These are phyloP conservation scores for Leptothorax acervorum DNA, from an alignment of 2,888 invertebrate species.

Conservation along the genomic window DNA sequence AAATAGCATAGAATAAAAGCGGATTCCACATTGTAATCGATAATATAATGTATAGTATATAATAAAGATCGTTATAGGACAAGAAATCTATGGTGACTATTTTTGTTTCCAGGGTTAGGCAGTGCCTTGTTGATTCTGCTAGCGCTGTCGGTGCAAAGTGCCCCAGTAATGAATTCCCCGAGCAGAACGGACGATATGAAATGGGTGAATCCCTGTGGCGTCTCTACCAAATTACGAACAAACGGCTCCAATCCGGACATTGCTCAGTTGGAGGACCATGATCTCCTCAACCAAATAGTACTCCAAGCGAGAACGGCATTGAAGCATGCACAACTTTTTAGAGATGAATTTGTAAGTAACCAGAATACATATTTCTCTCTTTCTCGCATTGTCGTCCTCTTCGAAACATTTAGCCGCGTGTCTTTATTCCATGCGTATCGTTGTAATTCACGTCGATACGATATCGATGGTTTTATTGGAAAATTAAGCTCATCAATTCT, in stretches of 20 bases:
- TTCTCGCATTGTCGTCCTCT: not conserved
- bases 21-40: not conserved
- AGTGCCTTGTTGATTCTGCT: slow-evolving; percentile 79
- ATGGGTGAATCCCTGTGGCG: slow-evolving; percentile 87
- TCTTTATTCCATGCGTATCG: not conserved
- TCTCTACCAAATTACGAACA: slow-evolving; percentile 75
- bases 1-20: not conserved
- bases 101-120: slow-evolving; percentile 80
- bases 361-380: not conserved
- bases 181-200: slow-evolving; percentile 80
- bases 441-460: not conserved
- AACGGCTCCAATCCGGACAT: slow-evolving; percentile 79
- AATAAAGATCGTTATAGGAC: not conserved
- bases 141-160: slow-evolving; percentile 79
- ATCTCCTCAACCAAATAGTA: slow-evolving; percentile 85
- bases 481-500: slow-evolving; percentile 68
- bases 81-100: not conserved
- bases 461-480: slow-evolving; percentile 42
- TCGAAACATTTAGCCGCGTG: not conserved
- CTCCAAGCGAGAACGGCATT: slow-evolving; percentile 85
- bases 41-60: not conserved
- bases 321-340: slow-evolving; percentile 81
- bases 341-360: slow-evolving; percentile 75
- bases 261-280: slow-evolving; percentile 81
- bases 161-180: slow-evolving; percentile 81